Conservation (phyloP, 2,113 vertebrate genomes). For the Mus spicilegus region DNA sequence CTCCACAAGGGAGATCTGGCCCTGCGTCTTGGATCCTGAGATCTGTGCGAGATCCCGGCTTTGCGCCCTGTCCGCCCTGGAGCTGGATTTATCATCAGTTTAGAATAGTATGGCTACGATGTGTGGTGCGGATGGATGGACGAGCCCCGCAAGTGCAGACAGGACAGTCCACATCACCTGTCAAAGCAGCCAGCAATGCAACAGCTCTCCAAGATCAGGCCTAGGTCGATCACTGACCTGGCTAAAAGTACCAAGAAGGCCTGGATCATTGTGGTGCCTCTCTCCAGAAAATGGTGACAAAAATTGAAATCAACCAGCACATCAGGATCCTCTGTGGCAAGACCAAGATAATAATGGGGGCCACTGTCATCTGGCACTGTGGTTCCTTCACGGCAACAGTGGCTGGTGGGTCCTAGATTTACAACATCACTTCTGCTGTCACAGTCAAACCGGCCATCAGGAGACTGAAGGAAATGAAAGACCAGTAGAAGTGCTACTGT, state of each 20-base stretch:
- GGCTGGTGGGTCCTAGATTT: neutral
- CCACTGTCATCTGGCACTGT: neutral
- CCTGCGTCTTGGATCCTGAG: neutral
- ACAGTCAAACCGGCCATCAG: neutral
- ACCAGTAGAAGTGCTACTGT: neutral
- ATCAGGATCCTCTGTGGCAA: neutral
- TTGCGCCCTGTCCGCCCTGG: neutral
- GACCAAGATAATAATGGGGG: neutral
- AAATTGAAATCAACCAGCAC: neutral
- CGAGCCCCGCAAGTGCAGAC: neutral
- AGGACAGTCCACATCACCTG: neutral
- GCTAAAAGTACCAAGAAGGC: neutral
- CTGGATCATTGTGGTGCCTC: neutral
- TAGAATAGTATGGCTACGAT: slow-evolving; percentile 41
- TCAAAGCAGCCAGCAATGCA: neutral
- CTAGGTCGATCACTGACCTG: neutral
- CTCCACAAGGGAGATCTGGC: slow-evolving; percentile 46
- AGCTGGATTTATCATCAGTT: slow-evolving; percentile 50
- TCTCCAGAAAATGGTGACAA: neutral
- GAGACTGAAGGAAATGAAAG: neutral
- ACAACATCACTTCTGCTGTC: too few relatives aligned
- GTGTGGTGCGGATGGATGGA: slow-evolving; percentile 55
- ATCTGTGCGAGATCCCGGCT: neutral
- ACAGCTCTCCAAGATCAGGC: neutral
- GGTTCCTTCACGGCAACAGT: neutral